phyloP scores from a whole-genome alignment of 2,888 invertebrate genomes.

The Disparrhopalites patrizii region DNA sequence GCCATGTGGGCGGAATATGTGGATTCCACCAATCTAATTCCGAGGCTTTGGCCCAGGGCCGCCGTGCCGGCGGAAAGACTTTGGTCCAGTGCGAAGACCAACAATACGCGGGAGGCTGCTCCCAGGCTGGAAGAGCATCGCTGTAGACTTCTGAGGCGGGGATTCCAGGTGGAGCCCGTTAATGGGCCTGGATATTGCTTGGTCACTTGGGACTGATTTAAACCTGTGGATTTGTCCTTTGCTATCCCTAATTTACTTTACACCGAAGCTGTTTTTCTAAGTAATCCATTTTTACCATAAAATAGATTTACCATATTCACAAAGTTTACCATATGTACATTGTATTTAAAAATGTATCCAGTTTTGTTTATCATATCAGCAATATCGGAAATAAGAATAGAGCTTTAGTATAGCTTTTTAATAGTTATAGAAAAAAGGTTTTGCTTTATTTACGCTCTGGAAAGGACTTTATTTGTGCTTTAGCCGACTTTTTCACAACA shows the following conservation, averaged over 20 bases:
- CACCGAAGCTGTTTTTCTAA: too few species aligned
- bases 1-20: constrained; percentile 91
- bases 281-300: too few species aligned
- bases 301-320: too few species aligned
- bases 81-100: constrained; percentile 60
- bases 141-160: constrained; percentile 67
- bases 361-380: too few species aligned
- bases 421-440: too few species aligned
- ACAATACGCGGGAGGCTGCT: constrained; percentile 9
- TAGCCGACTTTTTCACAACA: too few species aligned
- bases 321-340: too few species aligned
- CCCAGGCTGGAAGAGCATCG: constrained; percentile 57
- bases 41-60: constrained; percentile 76
- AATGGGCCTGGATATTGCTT: constrained; percentile 65
- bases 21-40: constrained; percentile 61
- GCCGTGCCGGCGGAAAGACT: constrained; percentile 80
- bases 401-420: too few species aligned
- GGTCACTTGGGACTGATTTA: constrained; percentile 8
- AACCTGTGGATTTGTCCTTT: not conserved
- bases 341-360: too few species aligned
- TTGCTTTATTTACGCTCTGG: too few species aligned
- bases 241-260: not conserved
- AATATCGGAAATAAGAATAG: too few species aligned
- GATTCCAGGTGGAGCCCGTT: constrained; percentile 64
- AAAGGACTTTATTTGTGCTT: too few species aligned